Evolutionary conservation across 2,797 vertebrate genomes (phyloP).

Genomic region (Zalophus californianus): DNA sequence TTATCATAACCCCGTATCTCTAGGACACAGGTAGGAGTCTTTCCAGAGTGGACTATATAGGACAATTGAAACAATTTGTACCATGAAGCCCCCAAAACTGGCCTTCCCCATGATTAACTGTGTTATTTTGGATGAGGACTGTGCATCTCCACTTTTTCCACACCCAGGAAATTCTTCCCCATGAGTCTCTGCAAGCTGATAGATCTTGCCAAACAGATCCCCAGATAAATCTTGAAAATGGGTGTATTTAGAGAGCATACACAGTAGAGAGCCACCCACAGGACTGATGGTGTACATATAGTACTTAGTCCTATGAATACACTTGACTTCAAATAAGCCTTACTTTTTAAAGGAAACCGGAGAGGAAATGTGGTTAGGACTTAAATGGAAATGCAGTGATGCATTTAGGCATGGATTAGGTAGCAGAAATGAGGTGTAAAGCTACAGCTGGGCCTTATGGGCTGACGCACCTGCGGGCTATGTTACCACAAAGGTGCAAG

Average conservation of each 20-base stretch:
- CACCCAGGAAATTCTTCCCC: neutral
- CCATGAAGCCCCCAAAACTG: neutral
- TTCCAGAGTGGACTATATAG: accelerated
- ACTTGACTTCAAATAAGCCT: neutral
- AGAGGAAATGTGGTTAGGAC: neutral
- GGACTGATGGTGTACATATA: neutral
- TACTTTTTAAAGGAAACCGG: neutral
- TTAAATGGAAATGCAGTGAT: neutral
- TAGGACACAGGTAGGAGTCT: neutral
- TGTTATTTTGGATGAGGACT: neutral
- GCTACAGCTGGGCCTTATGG: neutral
- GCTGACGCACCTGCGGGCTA: neutral
- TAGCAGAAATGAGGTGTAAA: neutral
- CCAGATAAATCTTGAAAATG: neutral
- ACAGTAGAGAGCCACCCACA: neutral
- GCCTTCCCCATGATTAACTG: no score
- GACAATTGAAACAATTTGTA: neutral
- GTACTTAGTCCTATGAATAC: neutral
- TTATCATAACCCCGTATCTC: neutral
- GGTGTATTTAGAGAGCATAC: neutral
- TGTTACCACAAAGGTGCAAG: neutral
- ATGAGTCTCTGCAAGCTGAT: neutral
- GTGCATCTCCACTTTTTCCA: neutral
- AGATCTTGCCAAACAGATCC: neutral
- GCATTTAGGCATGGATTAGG: neutral